Evolutionary conservation across 2,113 vertebrate genomes (phyloP).

Genomic region (Leptocoma aspasia): DNA sequence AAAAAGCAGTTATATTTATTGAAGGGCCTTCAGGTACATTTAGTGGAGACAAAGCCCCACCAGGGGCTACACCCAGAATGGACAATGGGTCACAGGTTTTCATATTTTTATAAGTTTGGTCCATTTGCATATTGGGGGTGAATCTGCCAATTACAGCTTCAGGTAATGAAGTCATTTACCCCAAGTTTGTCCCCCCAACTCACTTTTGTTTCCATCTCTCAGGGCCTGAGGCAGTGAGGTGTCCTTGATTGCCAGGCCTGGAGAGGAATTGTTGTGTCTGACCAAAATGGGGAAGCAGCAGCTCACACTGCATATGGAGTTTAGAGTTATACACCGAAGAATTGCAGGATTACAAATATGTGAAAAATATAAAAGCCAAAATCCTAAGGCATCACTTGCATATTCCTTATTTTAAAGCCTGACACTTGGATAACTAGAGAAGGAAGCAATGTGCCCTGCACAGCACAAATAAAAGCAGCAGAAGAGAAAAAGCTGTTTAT

Average conservation of each 20-base stretch:
- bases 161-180: background rate
- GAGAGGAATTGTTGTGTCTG: background rate
- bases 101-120: rapidly evolving
- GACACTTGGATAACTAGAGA: background rate
- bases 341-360: rapidly evolving
- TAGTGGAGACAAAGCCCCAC: rapidly evolving
- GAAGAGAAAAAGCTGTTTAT: background rate
- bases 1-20: background rate
- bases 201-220: background rate
- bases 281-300: background rate
- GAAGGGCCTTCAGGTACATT: background rate
- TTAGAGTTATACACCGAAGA: rapidly evolving
- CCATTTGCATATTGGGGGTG: background rate
- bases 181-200: background rate
- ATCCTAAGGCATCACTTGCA: background rate
- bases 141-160: background rate
- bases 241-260: background rate
- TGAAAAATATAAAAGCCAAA: background rate
- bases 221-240: background rate
- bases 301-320: background rate
- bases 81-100: rapidly evolving
- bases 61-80: background rate
- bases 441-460: background rate
- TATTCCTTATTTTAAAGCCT: background rate
- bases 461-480: background rate